These are phyloP conservation scores for Oriolus oriolus DNA, from an alignment of 2,113 vertebrate species.

Conservation along the genomic window DNA sequence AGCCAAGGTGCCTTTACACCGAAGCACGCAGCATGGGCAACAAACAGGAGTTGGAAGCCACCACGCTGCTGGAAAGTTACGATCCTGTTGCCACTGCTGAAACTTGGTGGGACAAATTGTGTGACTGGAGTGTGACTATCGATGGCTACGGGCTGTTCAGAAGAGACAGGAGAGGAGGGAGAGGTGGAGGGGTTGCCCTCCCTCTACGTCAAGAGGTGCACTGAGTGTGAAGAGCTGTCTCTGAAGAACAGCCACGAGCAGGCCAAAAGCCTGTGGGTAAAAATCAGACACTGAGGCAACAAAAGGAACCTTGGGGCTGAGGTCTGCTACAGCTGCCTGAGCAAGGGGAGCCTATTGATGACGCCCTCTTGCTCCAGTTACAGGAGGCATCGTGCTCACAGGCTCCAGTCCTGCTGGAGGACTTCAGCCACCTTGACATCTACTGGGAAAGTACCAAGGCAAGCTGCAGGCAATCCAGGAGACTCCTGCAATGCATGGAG, in stretches of 20 bases:
- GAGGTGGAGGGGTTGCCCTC: background rate
- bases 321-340: background rate
- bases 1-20: background rate
- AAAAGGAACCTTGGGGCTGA: background rate
- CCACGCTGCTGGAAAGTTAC: background rate
- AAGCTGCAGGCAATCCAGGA: background rate
- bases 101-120: background rate
- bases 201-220: background rate
- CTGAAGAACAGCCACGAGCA: background rate
- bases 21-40: background rate
- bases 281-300: background rate
- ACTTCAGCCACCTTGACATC: background rate
- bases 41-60: background rate
- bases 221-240: background rate
- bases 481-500: background rate
- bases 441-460: background rate
- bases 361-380: background rate
- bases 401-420: background rate
- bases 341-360: background rate
- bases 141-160: background rate
- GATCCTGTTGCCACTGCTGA: background rate
- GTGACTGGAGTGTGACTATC: background rate
- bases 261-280: background rate
- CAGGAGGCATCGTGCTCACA: background rate
- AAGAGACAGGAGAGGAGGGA: background rate